Evolutionary conservation across 2,797 vertebrate species (phyloP), one percentile per base, ranked within the genome.

Genomic region (Hyperoplus lanceolatus): DNA sequence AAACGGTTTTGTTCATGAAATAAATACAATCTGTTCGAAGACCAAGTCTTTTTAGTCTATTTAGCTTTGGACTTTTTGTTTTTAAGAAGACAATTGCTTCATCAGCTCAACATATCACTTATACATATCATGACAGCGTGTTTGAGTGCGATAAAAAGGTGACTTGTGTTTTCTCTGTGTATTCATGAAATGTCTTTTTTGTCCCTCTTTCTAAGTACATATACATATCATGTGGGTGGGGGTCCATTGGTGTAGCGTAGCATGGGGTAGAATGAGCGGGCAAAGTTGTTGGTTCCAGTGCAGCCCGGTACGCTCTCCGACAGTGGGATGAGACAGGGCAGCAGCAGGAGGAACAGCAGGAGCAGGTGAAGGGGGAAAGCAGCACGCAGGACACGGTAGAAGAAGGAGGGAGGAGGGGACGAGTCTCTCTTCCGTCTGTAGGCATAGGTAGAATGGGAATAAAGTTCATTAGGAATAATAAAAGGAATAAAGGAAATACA

Each of bases 221-320:
- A 1, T 13, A 29, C 29, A n/a, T 0, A 15, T 95, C 95, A 99
- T 56, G 96, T 97, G 3, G 98, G 98, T 0, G 98, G 97, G 0
- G 97, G 97, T 6, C 98, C 97, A 0, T 98, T 98, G 90, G 96
- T 97, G 83, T 99, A 99, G 63, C 72, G 95, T 57, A 99, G 85
- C 97, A 97, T 99, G 50, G 96, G 97, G 83, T 98, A 95, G 78
- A 99, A 97, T 12, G 98, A 99, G 6, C 95, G 92, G 78, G 97
- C 97, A 0, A 99, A 98, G 94, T 97, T 98, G 93, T 99, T 99
- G 87, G 95, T 89, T 43, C 94, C 94, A 0, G 95, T 93, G 83
- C 98, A 99, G 93, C 96, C 94, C 89, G 96, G 94, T 76, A 97
- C 96, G 1, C 96, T 95, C 64, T 97, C 96, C 0, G 96, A 96